Evolutionary conservation across 2,113 vertebrate genomes (phyloP).

Genomic region (Hydrolagus affinis): DNA sequence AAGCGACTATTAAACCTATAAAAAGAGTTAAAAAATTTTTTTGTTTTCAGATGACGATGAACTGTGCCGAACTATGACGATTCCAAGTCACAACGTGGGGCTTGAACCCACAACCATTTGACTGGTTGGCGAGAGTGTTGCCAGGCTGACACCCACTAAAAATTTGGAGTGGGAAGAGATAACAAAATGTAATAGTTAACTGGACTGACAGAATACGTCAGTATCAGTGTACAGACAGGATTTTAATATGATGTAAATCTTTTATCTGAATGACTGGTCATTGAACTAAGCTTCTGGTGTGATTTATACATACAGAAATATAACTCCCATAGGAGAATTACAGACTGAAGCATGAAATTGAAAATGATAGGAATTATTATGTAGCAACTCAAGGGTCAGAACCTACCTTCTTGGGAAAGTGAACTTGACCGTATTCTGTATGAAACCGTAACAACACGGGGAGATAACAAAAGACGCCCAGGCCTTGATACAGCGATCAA

Average conservation of each 20-base stretch:
- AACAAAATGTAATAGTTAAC: neutral
- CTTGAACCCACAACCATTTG: too few relatives aligned
- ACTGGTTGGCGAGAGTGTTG: too few relatives aligned
- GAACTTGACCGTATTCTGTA: constrained; percentile 88
- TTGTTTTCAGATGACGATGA: too few relatives aligned
- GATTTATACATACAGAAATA: neutral
- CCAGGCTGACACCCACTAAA: too few relatives aligned
- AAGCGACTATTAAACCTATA: too few relatives aligned
- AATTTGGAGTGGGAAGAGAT: neutral
- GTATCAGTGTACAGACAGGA: neutral
- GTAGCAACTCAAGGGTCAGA: neutral
- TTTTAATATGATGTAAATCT: neutral
- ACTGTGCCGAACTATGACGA: too few relatives aligned
- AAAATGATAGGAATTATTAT: neutral
- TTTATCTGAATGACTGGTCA: neutral
- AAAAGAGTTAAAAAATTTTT: too few relatives aligned
- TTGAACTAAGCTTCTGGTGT: neutral
- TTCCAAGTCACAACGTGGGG: too few relatives aligned
- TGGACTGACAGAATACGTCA: neutral
- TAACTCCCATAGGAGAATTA: neutral
- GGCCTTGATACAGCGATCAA: constrained; percentile 73
- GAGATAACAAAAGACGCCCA: constrained; percentile 77
- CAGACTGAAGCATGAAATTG: neutral
- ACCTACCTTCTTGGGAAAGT: constrained; percentile 82
- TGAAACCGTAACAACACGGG: constrained; percentile 94